Conservation (phyloP, 2,797 vertebrate species). For the Galaxias olidus region DNA sequence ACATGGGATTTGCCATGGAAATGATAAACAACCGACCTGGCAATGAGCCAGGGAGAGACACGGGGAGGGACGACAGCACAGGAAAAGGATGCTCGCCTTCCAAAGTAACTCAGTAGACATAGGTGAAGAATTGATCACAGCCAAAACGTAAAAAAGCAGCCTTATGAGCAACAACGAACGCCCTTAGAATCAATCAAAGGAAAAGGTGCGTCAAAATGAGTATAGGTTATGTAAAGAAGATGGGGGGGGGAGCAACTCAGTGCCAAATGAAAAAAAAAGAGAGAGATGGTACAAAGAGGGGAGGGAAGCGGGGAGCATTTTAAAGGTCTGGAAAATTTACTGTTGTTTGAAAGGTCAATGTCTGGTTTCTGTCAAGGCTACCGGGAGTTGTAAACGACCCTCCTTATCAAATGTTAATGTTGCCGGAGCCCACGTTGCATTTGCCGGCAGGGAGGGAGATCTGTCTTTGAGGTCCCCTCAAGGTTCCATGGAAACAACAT, state of each 20-base stretch:
- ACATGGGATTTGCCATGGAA: conserved; percentile 54
- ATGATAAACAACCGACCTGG: conserved; percentile 71
- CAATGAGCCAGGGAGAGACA: conserved; percentile 46
- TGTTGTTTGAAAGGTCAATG: conserved; percentile 82
- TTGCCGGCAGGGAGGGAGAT: conserved; percentile 57
- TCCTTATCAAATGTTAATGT: conserved; percentile 87
- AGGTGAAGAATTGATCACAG: conserved; percentile 61
- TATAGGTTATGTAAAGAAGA: conserved; percentile 43
- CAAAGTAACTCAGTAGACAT: conserved; percentile 65
- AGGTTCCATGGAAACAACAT: conserved; percentile 77
- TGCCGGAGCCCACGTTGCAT: conserved; percentile 71
- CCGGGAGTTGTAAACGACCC: conserved; percentile 82
- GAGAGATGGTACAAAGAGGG: conserved; percentile 61
- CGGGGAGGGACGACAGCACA: conserved; percentile 39
- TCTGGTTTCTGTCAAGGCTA: conserved; percentile 73
- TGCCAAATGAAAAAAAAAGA: conserved; percentile 69
- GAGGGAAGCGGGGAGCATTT: conserved; percentile 67
- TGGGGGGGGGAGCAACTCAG: conserved; percentile 43
- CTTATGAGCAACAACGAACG: conserved; percentile 55
- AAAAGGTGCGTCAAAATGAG: no score
- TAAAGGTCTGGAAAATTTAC: conserved; percentile 80
- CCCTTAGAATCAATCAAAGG: no score
- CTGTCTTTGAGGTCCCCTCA: conserved; percentile 75
- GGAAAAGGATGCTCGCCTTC: conserved; percentile 42
- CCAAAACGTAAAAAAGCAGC: conserved; percentile 49